Evolutionary conservation across 2,888 invertebrate species (phyloP), one percentile per base, ranked within the genome.

Genomic region (Antheraea assamensis): DNA sequence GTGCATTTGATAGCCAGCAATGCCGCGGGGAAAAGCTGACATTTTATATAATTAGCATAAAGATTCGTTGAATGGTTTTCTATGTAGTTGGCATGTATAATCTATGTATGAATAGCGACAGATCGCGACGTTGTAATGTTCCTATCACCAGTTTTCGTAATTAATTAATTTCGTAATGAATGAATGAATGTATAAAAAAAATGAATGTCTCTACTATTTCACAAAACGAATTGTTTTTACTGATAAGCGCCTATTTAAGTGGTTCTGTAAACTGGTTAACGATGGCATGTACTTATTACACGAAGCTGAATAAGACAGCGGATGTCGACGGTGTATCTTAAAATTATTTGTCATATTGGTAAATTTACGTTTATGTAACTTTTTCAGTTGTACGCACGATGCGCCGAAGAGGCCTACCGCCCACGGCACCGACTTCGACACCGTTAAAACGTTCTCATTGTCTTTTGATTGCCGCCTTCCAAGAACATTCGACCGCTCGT

Each of bases 391-490:
- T 78, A 87, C 90, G 88, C 87, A 90, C 92, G 87, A 90, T 90
- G 85, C 84, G 88, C 88, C 80, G 77, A 77, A 77, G 78, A 75
- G 76, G 79, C 76, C 19, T 47, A 80, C 82, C 82, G 86, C 87
- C 88, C 80, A 81, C 80, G 72, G 85, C 83, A 83, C 77, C 81
- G 84, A 81, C 87, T 90, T 92, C 92, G 92, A 81, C 88, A 90
- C 93, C 92, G 93, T 92, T 92, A 91, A 70, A 78, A 80, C 79
- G 75, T 78, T 79, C 88, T 88, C 89, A 92, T 92, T 92, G 92
- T 92, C 86, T 92, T 91, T 87, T 88, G 91, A 92, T 92, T 90
- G 90, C 90, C 85, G 87, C 85, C 84, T 92, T 92, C 92, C 82
- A 78, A 88, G 92, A 92, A 92, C 85, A 87, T 89, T 89, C 88